Conservation (phyloP, 2,113 vertebrate genomes). For the Calyptomena viridis region DNA sequence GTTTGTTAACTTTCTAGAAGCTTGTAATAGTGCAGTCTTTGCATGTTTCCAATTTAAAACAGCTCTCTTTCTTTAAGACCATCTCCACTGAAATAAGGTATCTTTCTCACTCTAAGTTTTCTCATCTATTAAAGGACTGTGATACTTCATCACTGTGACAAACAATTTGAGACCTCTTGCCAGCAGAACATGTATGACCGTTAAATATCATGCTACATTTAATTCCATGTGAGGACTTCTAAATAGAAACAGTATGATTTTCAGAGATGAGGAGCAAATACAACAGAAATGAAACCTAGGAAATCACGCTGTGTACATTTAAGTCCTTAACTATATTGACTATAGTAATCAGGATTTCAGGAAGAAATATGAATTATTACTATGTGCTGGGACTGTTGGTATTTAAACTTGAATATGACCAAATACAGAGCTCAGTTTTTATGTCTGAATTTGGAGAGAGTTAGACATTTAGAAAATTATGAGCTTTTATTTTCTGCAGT, state of each 20-base stretch:
- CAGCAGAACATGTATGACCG: background rate
- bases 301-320: background rate
- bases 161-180: background rate
- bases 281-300: background rate
- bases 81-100: background rate
- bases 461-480: conserved; percentile 5
- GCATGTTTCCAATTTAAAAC: background rate
- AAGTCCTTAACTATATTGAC: background rate
- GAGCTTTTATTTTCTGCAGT: background rate
- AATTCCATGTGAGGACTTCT: background rate
- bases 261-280: background rate
- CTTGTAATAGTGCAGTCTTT: background rate
- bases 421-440: background rate
- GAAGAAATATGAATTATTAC: background rate
- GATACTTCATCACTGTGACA: background rate
- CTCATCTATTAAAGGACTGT: background rate
- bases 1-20: background rate
- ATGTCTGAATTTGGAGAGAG: background rate
- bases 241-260: background rate
- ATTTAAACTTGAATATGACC: background rate
- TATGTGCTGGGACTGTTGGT: background rate
- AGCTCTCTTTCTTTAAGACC: background rate
- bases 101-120: background rate
- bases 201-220: background rate
- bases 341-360: background rate